Evolutionary conservation across 1,140 invertebrate species (phyloP).

Genomic region (Samia ricini): DNA sequence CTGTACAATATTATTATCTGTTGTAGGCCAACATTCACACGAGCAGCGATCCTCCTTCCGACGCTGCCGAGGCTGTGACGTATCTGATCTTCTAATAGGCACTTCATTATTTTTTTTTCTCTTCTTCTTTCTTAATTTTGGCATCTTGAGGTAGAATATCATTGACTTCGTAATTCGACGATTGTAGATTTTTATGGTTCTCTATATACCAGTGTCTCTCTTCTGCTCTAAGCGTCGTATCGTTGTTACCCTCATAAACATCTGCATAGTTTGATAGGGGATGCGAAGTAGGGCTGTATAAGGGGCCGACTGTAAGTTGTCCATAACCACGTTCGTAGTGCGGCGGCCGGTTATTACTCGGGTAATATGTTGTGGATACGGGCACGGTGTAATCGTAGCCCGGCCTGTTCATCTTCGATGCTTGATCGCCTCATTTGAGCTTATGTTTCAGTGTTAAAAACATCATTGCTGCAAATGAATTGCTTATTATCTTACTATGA

Average conservation of each 20-base stretch:
- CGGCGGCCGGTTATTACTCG: slow-evolving; percentile 60
- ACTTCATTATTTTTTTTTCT: slow-evolving; percentile 64
- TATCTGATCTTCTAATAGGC: slow-evolving; percentile 54
- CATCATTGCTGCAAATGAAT: slow-evolving; percentile 41
- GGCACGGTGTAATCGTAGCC: slow-evolving; percentile 71
- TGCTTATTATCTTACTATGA: slow-evolving; percentile 26
- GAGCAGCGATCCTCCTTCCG: slow-evolving; percentile 74
- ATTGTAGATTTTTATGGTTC: slow-evolving; percentile 72
- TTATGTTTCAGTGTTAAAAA: slow-evolving; percentile 44
- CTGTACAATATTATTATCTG: slow-evolving; percentile 60
- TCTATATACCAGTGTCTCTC: slow-evolving; percentile 77
- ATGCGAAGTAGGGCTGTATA: slow-evolving; percentile 64
- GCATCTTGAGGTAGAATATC: slow-evolving; percentile 58
- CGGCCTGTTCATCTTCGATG: slow-evolving; percentile 72
- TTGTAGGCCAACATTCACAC: slow-evolving; percentile 75
- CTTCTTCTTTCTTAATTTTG: slow-evolving; percentile 72
- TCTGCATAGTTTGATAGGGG: slow-evolving; percentile 69
- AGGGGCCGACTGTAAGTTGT: slow-evolving; percentile 50
- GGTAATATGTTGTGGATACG: slow-evolving; percentile 64
- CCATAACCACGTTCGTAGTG: slow-evolving; percentile 69
- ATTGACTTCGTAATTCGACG: slow-evolving; percentile 50
- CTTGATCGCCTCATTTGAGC: slow-evolving; percentile 66
- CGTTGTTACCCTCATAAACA: slow-evolving; percentile 75
- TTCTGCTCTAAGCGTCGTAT: slow-evolving; percentile 72
- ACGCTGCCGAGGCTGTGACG: slow-evolving; percentile 56